Evolutionary conservation across 2,797 vertebrate species (phyloP).

Genomic region (Pampus argenteus): DNA sequence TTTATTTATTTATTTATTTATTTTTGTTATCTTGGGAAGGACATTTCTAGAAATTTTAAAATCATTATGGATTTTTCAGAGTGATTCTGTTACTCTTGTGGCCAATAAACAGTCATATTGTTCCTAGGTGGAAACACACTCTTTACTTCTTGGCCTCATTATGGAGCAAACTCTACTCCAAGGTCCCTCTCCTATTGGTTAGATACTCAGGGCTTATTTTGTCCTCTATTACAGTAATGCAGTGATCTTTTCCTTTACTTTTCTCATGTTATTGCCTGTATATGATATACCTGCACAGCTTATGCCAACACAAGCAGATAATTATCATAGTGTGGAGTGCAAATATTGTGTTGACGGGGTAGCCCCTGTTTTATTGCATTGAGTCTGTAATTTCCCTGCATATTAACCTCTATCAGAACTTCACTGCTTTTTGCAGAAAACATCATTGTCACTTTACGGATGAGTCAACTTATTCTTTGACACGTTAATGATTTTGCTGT

Average conservation of each 20-base stretch:
- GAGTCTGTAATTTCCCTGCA: slow-evolving; percentile 6
- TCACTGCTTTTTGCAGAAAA: slow-evolving; percentile 34
- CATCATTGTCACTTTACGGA: slow-evolving; percentile 26
- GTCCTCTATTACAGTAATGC: slow-evolving; percentile 15
- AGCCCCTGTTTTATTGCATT: slow-evolving; percentile 21
- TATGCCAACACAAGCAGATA: slow-evolving; percentile 46
- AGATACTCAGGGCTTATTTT: slow-evolving; percentile 24
- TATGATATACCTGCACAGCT: slow-evolving; percentile 14
- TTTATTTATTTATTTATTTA: background rate
- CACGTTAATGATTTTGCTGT: slow-evolving; percentile 35
- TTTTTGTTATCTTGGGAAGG: background rate
- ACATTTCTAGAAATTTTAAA: slow-evolving; percentile 19
- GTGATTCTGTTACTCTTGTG: slow-evolving; percentile 48
- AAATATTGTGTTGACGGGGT: slow-evolving; percentile 46
- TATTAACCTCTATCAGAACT: slow-evolving; percentile 45
- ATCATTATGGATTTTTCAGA: slow-evolving; percentile 42
- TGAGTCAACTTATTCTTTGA: slow-evolving; percentile 41
- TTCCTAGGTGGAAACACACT: slow-evolving; percentile 50
- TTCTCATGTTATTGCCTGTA: background rate
- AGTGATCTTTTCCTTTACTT: background rate
- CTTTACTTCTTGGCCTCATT: slow-evolving; percentile 69
- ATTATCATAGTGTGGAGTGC: slow-evolving; percentile 43
- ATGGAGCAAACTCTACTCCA: slow-evolving; percentile 39
- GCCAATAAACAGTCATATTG: slow-evolving; percentile 48
- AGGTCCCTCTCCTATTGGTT: slow-evolving; percentile 41